Conservation (phyloP, 1,140 invertebrate species). For the Drosophila rufa region DNA sequence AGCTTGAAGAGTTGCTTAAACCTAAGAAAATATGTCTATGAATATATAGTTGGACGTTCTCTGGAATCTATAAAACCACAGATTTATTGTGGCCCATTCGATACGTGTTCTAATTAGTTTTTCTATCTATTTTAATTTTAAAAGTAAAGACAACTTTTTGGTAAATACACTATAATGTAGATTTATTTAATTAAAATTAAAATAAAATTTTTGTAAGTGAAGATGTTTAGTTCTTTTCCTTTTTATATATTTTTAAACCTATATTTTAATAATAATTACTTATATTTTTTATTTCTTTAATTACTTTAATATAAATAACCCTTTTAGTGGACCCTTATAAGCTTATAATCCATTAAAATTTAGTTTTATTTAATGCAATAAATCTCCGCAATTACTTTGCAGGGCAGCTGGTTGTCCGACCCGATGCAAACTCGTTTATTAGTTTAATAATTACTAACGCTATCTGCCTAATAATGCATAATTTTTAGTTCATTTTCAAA, state of each 20-base stretch:
- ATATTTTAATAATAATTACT: not conserved
- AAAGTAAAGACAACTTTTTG: not conserved
- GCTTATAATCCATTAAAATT: not conserved
- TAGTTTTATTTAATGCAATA: no score
- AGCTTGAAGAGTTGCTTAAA: not conserved
- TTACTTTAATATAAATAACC: not conserved
- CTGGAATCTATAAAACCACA: not conserved
- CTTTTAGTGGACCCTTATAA: no score
- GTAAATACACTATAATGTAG: not conserved
- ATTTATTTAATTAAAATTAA: not conserved
- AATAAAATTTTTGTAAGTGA: no score
- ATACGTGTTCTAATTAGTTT: not conserved
- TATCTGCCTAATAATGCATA: conserved; percentile 59
- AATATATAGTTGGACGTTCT: not conserved
- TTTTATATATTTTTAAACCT: not conserved
- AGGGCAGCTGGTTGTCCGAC: conserved; percentile 3
- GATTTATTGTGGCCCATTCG: not conserved
- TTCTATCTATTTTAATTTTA: not conserved
- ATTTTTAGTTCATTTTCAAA: conserved; percentile 55
- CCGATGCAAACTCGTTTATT: conserved; percentile 13
- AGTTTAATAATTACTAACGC: conserved; percentile 51
- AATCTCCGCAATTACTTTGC: not conserved
- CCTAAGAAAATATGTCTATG: not conserved
- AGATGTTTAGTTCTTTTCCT: no score
- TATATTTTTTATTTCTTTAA: not conserved